A percentile compares a stretch with the other conserved stretches of the same genome.
Conservation (phyloP, 2,888 invertebrate species). For the Fragum whitleyi region DNA sequence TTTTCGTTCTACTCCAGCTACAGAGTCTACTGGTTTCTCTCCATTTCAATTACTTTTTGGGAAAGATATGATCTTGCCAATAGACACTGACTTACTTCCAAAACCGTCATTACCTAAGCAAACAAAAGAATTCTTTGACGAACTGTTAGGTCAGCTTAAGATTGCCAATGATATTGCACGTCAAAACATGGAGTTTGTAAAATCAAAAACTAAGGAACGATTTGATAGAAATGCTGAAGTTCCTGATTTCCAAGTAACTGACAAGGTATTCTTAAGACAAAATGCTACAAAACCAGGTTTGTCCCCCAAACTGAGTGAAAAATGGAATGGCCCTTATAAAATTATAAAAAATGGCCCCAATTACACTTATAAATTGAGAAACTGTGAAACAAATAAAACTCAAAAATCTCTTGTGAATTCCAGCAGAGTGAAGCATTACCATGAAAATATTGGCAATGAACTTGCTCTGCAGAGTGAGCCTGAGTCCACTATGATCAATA, state of each 20-base stretch:
- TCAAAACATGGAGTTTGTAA: conserved; percentile 25
- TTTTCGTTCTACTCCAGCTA: conserved; percentile 52
- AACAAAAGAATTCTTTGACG: conserved; percentile 25
- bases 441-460: conserved; percentile 4
- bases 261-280: conserved; percentile 2
- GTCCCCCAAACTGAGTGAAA: conserved; percentile 6
- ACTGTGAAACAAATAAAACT: conserved; percentile 5
- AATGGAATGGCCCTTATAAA: neutral
- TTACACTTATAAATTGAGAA: conserved; percentile 3
- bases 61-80: conserved; percentile 41
- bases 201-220: conserved; percentile 22
- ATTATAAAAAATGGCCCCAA: neutral
- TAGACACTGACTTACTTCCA: conserved; percentile 32
- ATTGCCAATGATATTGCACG: conserved; percentile 29
- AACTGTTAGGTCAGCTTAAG: conserved; percentile 28
- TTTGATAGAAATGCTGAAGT: conserved; percentile 29
- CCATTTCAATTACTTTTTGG: conserved; percentile 54
- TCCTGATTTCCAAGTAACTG: conserved; percentile 9
- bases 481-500: neutral
- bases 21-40: conserved; percentile 48
- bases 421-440: conserved; percentile 1
- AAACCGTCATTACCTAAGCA: conserved; percentile 30
- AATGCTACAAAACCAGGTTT: neutral
- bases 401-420: neutral
- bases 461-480: neutral